These are phyloP conservation scores for Periplaneta americana DNA, from an alignment of 1,140 invertebrate species.

Conservation along the genomic window DNA sequence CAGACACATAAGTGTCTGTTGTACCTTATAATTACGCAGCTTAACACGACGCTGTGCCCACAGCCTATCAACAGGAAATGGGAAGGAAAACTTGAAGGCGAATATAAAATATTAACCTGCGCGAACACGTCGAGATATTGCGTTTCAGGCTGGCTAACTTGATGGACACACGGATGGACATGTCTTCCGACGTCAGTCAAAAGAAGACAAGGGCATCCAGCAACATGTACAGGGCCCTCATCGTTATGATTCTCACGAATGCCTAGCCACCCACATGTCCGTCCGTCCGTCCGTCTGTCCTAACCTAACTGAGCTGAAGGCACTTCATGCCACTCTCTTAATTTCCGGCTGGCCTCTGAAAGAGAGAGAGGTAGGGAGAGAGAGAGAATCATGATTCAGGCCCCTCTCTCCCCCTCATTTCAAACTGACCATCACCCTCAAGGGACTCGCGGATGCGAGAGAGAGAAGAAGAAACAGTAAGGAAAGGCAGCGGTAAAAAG, in stretches of 20 bases:
- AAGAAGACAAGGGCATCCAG: neutral
- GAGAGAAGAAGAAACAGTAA: neutral
- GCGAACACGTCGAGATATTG: neutral
- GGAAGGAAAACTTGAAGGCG: neutral
- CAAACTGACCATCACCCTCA: constrained; percentile 8
- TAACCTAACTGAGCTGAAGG: too few relatives aligned
- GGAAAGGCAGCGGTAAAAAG: neutral
- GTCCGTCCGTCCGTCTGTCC: neutral
- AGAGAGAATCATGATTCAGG: neutral
- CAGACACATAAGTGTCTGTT: neutral
- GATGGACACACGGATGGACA: neutral
- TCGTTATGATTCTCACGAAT: neutral
- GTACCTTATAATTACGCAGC: neutral
- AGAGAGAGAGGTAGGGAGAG: neutral
- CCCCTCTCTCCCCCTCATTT: neutral
- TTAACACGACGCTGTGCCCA: neutral
- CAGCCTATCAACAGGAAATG: neutral
- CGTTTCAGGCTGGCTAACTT: too few relatives aligned
- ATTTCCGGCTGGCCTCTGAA: neutral
- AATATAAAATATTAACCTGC: neutral
- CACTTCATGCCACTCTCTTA: constrained; percentile 1
- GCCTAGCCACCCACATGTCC: neutral
- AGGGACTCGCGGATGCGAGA: neutral
- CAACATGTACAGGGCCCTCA: neutral
- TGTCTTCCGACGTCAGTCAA: neutral